These are phyloP conservation scores for Lucinisca nassula DNA, from an alignment of 2,888 invertebrate species.

Conservation along the genomic window DNA sequence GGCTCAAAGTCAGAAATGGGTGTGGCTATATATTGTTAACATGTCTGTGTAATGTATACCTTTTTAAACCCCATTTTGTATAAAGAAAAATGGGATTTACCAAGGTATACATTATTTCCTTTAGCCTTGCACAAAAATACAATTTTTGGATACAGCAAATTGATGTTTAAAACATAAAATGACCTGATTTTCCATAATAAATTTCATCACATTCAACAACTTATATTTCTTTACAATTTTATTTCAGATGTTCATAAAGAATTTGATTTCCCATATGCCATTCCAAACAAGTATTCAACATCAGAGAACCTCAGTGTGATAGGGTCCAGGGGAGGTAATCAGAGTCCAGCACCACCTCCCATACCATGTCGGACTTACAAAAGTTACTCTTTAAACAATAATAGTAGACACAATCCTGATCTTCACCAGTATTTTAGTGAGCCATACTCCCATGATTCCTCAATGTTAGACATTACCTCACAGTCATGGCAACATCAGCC, in stretches of 20 bases:
- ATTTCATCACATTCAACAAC: too few relatives aligned
- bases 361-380: constrained; percentile 66
- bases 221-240: too few relatives aligned
- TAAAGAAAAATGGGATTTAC: too few relatives aligned
- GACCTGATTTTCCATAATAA: too few relatives aligned
- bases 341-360: constrained; percentile 58
- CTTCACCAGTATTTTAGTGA: constrained; percentile 44
- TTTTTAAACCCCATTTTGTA: too few relatives aligned
- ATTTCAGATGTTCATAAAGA: constrained; percentile 67
- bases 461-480: constrained; percentile 42
- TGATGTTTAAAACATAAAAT: too few relatives aligned
- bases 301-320: not conserved
- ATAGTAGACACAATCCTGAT: constrained; percentile 43
- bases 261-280: constrained; percentile 39
- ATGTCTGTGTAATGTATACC: too few relatives aligned
- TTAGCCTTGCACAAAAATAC: too few relatives aligned
- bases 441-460: constrained; percentile 34
- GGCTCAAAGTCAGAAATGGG: too few relatives aligned
- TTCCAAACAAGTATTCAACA: constrained; percentile 28
- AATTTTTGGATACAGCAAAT: too few relatives aligned
- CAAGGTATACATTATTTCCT: too few relatives aligned
- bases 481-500: constrained; percentile 63
- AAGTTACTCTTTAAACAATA: constrained; percentile 47
- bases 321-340: not conserved
- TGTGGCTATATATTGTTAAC: too few relatives aligned